phyloP scores from a whole-genome alignment of 64 coral and sea anemone species.

The Anthopleura sola region DNA sequence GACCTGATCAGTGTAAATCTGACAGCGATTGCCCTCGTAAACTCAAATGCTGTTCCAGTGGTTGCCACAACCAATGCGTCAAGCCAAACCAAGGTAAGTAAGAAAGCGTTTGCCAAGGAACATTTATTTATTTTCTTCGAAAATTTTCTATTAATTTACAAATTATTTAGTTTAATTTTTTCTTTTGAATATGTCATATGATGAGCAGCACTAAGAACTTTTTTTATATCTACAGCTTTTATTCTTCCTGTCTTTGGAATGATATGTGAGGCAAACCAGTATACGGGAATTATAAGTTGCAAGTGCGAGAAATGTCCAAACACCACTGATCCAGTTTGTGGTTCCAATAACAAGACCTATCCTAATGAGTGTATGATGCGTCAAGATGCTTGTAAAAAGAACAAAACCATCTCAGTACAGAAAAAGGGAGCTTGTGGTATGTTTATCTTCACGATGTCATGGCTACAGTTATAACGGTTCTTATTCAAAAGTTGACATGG shows the following conservation, averaged over 20 bases:
- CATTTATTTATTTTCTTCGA: no score
- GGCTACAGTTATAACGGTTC: no score
- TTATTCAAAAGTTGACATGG: no score
- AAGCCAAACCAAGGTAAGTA: background rate
- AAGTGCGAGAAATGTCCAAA: background rate
- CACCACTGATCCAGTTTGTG: slow-evolving; percentile 33
- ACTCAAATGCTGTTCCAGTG: background rate
- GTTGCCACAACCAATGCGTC: background rate
- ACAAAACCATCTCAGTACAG: slow-evolving; percentile 1
- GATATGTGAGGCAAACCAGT: background rate
- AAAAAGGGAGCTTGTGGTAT: slow-evolving; percentile 28
- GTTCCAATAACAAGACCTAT: slow-evolving; percentile 27
- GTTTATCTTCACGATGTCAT: no score
- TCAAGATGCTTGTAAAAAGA: slow-evolving; percentile 21
- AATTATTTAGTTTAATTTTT: no score
- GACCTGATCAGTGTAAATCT: background rate
- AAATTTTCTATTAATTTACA: no score
- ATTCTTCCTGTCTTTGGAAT: background rate
- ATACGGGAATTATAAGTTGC: background rate
- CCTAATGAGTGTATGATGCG: slow-evolving; percentile 26
- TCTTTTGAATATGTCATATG: no score
- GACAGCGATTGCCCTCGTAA: background rate
- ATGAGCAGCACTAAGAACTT: no score
- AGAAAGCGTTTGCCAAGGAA: no score
- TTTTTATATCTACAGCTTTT: background rate